Base-by-base conservation (phyloP, 2,113 vertebrate species). In the Vombatus ursinus region DNA sequence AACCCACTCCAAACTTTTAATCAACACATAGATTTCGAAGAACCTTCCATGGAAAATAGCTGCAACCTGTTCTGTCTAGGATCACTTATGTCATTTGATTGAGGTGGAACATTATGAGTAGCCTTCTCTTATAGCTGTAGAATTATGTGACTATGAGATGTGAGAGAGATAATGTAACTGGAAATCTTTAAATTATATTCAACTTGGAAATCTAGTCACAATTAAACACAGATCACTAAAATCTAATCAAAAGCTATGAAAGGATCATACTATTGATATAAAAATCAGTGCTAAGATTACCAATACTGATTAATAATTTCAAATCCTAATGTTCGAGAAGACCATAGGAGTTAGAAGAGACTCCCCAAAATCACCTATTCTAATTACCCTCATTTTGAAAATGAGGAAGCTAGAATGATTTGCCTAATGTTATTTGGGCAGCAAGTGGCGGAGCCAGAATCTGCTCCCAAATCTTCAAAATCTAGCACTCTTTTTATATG, bases 111-210 rank as follows among this genome's bases (percentile, higher is more conserved):
- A 23, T 77, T 19, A 77, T 8, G 14, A n/a, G 16, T 12, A 92
- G 49, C 26, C 44, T 19, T 91, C 84, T 49, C 61, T 91, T 92
- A 52, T 49, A 51, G 51, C 12, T 0, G 53, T 95, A 90, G 54
- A 50, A 26, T 50, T 54, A 89, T 26, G 89, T 91, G 89, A 49
- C 44, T 94, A 61, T 90, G 47, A 91, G 28, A 68, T 50, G 28
- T 53, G 47, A 94, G 47, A 91, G 94, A 91, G 91, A 19, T 51
- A 91, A 77, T 91, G 31, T 50, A 95, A 1, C 51, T 90, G 11
- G 28, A 84, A 47, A 94, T 24, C 93, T 95, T 92, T 37, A 94
- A 52, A 68, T 91, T 57, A 12, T 92, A 1, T 91, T 92, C 93
- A 91, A 11, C 48, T 84, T 84, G 19, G 68, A 84, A 84, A 44